phyloP scores from a whole-genome alignment of 2,113 vertebrate species.

The Spermophilus dauricus region DNA sequence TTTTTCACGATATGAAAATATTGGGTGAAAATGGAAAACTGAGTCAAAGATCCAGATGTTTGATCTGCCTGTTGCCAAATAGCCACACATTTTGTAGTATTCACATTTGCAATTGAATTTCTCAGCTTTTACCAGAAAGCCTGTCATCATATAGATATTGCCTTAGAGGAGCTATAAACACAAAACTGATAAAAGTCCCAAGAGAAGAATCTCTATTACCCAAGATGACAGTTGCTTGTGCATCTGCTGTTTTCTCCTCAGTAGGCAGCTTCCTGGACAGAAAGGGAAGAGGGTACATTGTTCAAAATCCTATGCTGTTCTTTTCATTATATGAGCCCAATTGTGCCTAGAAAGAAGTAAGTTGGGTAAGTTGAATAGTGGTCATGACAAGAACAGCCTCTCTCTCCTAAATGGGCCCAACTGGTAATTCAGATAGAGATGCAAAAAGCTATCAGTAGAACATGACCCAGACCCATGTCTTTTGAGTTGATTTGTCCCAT shows the following conservation, averaged over 20 bases:
- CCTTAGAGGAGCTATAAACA: slow-evolving; percentile 73
- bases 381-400: background rate
- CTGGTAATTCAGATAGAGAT: background rate
- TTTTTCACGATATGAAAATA: slow-evolving; percentile 83
- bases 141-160: slow-evolving; percentile 79
- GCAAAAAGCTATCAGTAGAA: background rate
- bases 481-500: background rate
- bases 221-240: slow-evolving; percentile 77
- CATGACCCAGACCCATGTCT: background rate
- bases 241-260: slow-evolving; percentile 78
- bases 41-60: slow-evolving; percentile 85
- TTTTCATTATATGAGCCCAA: slow-evolving; percentile 2
- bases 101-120: slow-evolving; percentile 78
- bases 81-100: slow-evolving; percentile 79
- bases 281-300: slow-evolving; percentile 69
- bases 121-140: slow-evolving; percentile 82
- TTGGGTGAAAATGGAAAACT: slow-evolving; percentile 84
- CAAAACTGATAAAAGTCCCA: slow-evolving; percentile 76
- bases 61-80: slow-evolving; percentile 76
- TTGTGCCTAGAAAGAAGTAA: slow-evolving; percentile 39
- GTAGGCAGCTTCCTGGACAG: slow-evolving; percentile 71
- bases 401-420: background rate
- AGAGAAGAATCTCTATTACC: slow-evolving; percentile 77
- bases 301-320: slow-evolving; percentile 66
- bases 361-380: background rate